Evolutionary conservation across 1,140 invertebrate genomes (phyloP), one percentile per base, ranked within the genome.

Genomic region (Euura saliciscinereae): DNA sequence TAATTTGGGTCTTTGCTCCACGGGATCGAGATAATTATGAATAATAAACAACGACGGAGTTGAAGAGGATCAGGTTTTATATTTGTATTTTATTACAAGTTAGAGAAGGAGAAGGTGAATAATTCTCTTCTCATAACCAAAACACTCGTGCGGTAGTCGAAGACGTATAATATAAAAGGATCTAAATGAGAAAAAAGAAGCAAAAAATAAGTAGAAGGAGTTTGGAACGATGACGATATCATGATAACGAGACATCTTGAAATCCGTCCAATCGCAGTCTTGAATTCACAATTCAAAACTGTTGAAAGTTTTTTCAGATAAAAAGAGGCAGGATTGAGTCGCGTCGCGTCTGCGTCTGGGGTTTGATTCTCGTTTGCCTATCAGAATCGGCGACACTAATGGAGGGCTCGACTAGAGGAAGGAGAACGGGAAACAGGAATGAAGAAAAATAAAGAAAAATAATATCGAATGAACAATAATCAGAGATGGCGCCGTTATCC

Each of bases 321-420:
- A 28, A 28, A 59, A n/a, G 51, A 59, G 51, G 51, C 51, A 59
- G 8, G 28, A 28, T 28, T 28, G 28, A 28, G 51, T 11, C 51
- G 51, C 10, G 8, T 59, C 3, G 51, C 10, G 51, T 59, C 51
- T 6, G 51, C 51, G 51, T 59, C 51, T 59, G 51, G 51, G 51
- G 13, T 59, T 28, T 6, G 51, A 59, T 8, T 59, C 51, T 59
- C 51, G 51, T 8, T 59, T 59, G 51, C 51, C 51, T 59, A 59
- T 59, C 51, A 59, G 13, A 8, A 59, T 59, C 51, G 51, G 51
- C 51, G 51, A 59, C 51, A 59, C 51, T 59, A 59, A 59, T 59
- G 51, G 51, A n/a, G 6, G 13, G 51, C 10, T 59, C 51, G 51
- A 11, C 51, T 8, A 59, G 51, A 59, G 51, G 51, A 59, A 11